phyloP scores from a whole-genome alignment of 1,140 invertebrate genomes.

The Chrysopa pallens region DNA sequence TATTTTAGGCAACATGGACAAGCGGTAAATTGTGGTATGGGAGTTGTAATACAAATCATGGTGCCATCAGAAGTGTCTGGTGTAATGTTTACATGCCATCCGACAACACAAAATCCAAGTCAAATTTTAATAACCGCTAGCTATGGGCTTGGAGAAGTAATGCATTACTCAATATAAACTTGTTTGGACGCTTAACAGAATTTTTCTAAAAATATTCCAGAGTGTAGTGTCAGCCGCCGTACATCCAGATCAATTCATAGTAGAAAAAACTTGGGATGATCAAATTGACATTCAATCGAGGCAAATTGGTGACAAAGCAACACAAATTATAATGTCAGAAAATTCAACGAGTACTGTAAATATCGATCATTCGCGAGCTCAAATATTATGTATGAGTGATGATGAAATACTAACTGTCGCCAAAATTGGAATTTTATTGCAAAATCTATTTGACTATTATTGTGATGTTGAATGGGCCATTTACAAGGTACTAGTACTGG shows the following conservation, averaged over 20 bases:
- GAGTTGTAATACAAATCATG: slow-evolving; percentile 68
- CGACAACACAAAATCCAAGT: slow-evolving; percentile 43
- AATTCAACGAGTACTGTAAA: slow-evolving; percentile 12
- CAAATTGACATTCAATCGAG: slow-evolving; percentile 26
- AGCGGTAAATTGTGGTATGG: slow-evolving; percentile 42
- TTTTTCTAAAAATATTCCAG: slow-evolving; percentile 23
- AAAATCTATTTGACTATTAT: slow-evolving; percentile 40
- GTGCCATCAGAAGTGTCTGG: slow-evolving; percentile 49
- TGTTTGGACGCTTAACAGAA: slow-evolving; percentile 1
- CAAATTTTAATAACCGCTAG: slow-evolving; percentile 56
- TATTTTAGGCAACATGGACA: slow-evolving; percentile 43
- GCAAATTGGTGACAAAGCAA: slow-evolving; percentile 35
- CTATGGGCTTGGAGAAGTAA: slow-evolving; percentile 63
- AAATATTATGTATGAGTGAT: slow-evolving; percentile 29
- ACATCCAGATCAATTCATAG: slow-evolving; percentile 52
- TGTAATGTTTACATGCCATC: slow-evolving; percentile 65
- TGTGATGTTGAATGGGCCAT: slow-evolving; percentile 65
- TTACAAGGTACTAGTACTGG: slow-evolving; percentile 26
- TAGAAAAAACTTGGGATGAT: slow-evolving; percentile 29
- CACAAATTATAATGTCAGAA: slow-evolving; percentile 26
- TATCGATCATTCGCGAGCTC: background rate
- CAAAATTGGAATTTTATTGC: slow-evolving; percentile 35
- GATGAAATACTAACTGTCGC: slow-evolving; percentile 29
- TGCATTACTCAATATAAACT: background rate
- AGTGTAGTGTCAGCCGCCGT: slow-evolving; percentile 55